A percentile compares a stretch with the other conserved stretches of the same genome.
These are phyloP conservation scores for Lethrus apterus DNA, from an alignment of 1,140 invertebrate genomes.

Conservation along the genomic window DNA sequence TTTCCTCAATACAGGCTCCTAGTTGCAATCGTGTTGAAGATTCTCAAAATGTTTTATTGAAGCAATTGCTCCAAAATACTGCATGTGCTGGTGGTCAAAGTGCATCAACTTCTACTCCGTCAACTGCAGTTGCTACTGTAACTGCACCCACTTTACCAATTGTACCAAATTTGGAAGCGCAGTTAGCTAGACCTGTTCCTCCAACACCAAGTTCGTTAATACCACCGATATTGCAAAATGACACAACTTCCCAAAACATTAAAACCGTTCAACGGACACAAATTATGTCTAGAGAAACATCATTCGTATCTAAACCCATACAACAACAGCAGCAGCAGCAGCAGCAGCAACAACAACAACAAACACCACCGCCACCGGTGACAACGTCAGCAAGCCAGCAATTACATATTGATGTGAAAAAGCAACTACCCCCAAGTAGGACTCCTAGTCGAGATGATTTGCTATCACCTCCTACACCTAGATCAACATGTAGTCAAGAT, in stretches of 20 bases:
- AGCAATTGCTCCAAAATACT: constrained; percentile 83
- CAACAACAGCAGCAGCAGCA: constrained; percentile 20
- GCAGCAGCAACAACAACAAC: constrained; percentile 21
- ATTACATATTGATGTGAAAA: constrained; percentile 38
- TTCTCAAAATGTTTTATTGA: constrained; percentile 82
- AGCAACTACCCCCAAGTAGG: constrained; percentile 33
- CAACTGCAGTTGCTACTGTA: constrained; percentile 43
- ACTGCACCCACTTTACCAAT: constrained; percentile 55
- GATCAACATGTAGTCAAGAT: constrained; percentile 37
- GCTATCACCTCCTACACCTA: constrained; percentile 38
- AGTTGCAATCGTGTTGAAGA: constrained; percentile 53
- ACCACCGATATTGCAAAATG: constrained; percentile 37
- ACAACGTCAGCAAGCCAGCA: constrained; percentile 27
- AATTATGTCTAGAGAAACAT: constrained; percentile 49
- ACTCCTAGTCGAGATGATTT: constrained; percentile 39
- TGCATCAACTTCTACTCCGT: constrained; percentile 43
- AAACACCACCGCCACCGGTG: constrained; percentile 4
- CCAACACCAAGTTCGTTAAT: constrained; percentile 48
- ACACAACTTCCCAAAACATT: constrained; percentile 7
- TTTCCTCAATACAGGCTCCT: constrained; percentile 27
- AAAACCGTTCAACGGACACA: constrained; percentile 27
- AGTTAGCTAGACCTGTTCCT: constrained; percentile 62
- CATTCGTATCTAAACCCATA: constrained; percentile 45
- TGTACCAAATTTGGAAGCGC: constrained; percentile 66
- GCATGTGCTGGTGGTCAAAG: constrained; percentile 52